phyloP scores from a whole-genome alignment of 2,113 vertebrate genomes.

The Pterocles gutturalis region DNA sequence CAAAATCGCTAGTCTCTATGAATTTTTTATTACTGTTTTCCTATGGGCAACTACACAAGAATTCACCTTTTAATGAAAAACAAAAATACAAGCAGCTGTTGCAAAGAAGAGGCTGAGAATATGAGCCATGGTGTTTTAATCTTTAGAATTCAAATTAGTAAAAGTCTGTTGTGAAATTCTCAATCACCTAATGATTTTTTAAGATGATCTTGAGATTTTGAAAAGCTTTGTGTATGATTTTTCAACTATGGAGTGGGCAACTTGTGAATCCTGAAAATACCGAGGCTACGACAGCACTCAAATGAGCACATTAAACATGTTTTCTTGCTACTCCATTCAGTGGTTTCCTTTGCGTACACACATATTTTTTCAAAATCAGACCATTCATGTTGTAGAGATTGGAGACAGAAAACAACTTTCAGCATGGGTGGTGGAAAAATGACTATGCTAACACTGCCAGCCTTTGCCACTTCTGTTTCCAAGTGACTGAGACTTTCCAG shows the following conservation, averaged over 20 bases:
- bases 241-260: not conserved
- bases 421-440: constrained; percentile 14
- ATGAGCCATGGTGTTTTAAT: not conserved
- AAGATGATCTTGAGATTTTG: not conserved
- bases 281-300: not conserved
- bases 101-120: not conserved
- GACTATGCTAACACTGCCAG: not conserved
- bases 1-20: not conserved
- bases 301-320: not conserved
- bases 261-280: not conserved
- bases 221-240: not conserved
- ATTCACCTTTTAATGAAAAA: constrained; percentile 4
- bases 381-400: not conserved
- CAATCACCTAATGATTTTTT: not conserved
- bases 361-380: not conserved
- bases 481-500: constrained; percentile 50
- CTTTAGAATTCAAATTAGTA: not conserved
- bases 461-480: constrained; percentile 32
- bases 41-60: not conserved
- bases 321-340: not conserved
- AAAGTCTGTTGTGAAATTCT: not conserved
- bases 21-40: not conserved
- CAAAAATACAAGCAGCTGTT: not conserved
- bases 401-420: constrained; percentile 15
- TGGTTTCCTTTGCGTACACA: rapidly evolving